Evolutionary conservation across 2,888 invertebrate genomes (phyloP), one percentile per base, ranked within the genome.

Genomic region (Mesorhabditis belari): DNA sequence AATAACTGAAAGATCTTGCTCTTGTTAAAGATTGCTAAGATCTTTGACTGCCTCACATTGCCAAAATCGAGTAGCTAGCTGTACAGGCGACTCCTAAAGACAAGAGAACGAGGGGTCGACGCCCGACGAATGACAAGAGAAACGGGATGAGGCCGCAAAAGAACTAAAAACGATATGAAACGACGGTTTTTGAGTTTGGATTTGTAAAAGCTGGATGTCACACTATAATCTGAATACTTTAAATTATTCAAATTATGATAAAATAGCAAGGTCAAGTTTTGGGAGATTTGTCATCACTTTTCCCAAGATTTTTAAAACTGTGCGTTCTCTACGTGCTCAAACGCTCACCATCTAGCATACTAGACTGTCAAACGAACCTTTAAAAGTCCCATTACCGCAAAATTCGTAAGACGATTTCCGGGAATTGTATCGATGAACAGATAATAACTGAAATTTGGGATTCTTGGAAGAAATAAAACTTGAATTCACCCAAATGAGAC

Each of bases 371-470:
- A n/a, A n/a, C n/a, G n/a, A n/a, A 67, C 68, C 44, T 67, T 71
- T 12, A 58, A 35, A 17, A 63, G 6, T 5, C 77, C 77, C 75
- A 77, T 77, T 0, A 65, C 9, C 0, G 63, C 67, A 29, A 72
- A 60, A 56, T 74, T 73, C 5, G 60, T 19, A 49, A 66, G 77
- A n/a, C 77, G 70, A 56, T 70, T 73, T n/a, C 79, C 79, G 5
- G 76, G 73, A n/a, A 79, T 58, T 19, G 65, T 64, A 44, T 77
- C 79, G 5, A 77, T 55, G 9, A 66, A 67, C 52, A 76, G 77
- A 59, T 77, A 79, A 29, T 71, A 70, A n/a, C 62, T 58, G 21
- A 24, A 52, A n/a, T 9, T 19, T 19, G 12, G 21, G 21, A 51
- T 6, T 21, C 21, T 6, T 19, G 9, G n/a, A 54, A 25, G 6